Base-by-base conservation (phyloP, 2,888 invertebrate genomes). In the Drepana falcataria region DNA sequence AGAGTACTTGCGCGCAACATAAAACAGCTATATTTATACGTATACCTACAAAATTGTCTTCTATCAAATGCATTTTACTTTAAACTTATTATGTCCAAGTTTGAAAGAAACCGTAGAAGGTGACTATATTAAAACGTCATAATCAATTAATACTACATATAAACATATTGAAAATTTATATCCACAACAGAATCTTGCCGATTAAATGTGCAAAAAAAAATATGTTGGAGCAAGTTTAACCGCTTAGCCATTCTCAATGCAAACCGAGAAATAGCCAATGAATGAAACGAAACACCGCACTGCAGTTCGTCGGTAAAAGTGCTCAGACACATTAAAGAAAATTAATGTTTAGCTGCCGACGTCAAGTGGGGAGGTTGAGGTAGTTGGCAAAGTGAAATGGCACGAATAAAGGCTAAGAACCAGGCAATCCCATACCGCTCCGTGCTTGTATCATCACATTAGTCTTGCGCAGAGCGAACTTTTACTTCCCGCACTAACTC, bases 321-420 rank as follows among this genome's bases (percentile, higher is more conserved):
- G 83, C 85, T 88, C 87, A 87, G 87, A 85, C 88, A 89, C 90
- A 89, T 91, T 90, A 90, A 90, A 88, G 89, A 88, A 89, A 90
- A 90, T 91, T 89, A 90, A 90, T 90, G 91, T 88, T 88, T 86
- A 83, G 85, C 85, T 87, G 79, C 84, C 83, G 77, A 80, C 87
- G 84, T 87, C 87, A 86, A 88, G 85, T 81, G 76, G 80, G 73
- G 78, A 79, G 83, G 83, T 85, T 72, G 75, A 80, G 80, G 81
- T 81, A 83, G 85, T 83, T 87, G 85, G 87, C 85, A 83, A 85
- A 85, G 87, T 87, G 86, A 86, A 90, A 88, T 85, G 85, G 85
- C 66, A 84, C 78, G 85, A 79, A 85, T 85, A 83, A 84, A 83
- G 73, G 77, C 83, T 65, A 74, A 71, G 77, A 83, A 77, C 77